A percentile compares a stretch with the other conserved stretches of the same genome.
Evolutionary conservation across 2,888 invertebrate species (phyloP).

Genomic region (Agelastica alni): DNA sequence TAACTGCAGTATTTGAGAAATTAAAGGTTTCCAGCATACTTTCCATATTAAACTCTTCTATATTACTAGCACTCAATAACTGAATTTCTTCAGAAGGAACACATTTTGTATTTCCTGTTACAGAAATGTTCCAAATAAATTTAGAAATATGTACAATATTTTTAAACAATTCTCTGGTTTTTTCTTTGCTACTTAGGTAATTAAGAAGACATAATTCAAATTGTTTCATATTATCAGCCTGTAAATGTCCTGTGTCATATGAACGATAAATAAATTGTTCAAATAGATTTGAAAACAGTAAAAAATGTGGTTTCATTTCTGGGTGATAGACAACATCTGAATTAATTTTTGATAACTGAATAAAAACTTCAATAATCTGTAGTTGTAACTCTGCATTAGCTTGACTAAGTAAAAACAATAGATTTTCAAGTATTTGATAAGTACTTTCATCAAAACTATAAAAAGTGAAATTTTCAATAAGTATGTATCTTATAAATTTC

Average conservation of each 20-base stretch:
- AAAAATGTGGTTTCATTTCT: conserved; percentile 33
- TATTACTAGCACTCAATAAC: conserved; percentile 21
- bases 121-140: conserved; percentile 24
- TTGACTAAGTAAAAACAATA: conserved; percentile 40
- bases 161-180: conserved; percentile 17
- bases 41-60: conserved; percentile 3
- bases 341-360: conserved; percentile 32
- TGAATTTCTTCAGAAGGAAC: conserved; percentile 27
- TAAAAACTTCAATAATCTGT: conserved; percentile 41
- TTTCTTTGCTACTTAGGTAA: conserved; percentile 30
- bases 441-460: conserved; percentile 38
- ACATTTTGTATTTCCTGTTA: conserved; percentile 4
- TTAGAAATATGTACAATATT: conserved; percentile 27
- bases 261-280: conserved; percentile 45
- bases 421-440: conserved; percentile 38
- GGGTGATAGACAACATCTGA: conserved; percentile 32
- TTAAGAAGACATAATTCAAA: conserved; percentile 37
- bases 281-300: conserved; percentile 36
- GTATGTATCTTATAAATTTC: conserved; percentile 44
- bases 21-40: conserved; percentile 20
- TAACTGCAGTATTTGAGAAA: conserved; percentile 23
- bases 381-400: conserved; percentile 37
- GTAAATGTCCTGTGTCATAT: conserved; percentile 36
- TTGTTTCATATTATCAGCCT: conserved; percentile 23
- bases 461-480: conserved; percentile 41